phyloP scores from a whole-genome alignment of 2,797 vertebrate genomes.

The Myiotriccus ornatus region DNA sequence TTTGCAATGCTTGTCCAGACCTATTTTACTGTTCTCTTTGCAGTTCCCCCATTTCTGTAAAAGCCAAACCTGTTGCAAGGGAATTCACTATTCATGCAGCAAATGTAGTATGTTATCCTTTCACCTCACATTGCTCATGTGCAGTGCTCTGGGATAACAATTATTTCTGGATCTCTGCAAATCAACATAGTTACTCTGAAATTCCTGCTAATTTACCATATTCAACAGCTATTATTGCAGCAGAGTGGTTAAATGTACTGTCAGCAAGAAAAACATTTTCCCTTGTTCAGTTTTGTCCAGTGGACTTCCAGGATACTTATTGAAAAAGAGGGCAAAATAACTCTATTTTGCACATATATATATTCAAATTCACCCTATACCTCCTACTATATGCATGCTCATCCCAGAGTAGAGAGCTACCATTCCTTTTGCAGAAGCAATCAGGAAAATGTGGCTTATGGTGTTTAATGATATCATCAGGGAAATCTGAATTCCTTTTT shows the following conservation, averaged over 20 bases:
- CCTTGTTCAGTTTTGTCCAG: neutral
- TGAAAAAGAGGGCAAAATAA: neutral
- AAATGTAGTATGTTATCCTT: neutral
- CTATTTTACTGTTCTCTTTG: neutral
- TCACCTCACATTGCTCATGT: rapidly evolving
- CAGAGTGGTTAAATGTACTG: neutral
- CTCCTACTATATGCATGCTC: neutral
- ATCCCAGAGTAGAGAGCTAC: neutral
- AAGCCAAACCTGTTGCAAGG: conserved; percentile 9
- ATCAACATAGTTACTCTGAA: neutral
- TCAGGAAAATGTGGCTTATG: neutral
- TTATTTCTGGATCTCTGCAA: neutral
- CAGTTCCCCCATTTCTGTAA: neutral
- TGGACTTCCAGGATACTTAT: neutral
- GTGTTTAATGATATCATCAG: rapidly evolving
- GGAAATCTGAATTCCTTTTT: neutral
- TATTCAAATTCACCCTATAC: neutral
- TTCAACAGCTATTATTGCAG: neutral
- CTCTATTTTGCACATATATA: neutral
- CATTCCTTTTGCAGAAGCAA: neutral
- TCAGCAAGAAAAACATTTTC: neutral
- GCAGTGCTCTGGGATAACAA: neutral
- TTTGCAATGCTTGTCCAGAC: neutral
- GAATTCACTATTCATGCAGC: neutral
- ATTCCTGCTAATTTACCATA: neutral